Evolutionary conservation across 2,797 vertebrate species (phyloP), one percentile per base, ranked within the genome.

Genomic region (Chelon auratus): DNA sequence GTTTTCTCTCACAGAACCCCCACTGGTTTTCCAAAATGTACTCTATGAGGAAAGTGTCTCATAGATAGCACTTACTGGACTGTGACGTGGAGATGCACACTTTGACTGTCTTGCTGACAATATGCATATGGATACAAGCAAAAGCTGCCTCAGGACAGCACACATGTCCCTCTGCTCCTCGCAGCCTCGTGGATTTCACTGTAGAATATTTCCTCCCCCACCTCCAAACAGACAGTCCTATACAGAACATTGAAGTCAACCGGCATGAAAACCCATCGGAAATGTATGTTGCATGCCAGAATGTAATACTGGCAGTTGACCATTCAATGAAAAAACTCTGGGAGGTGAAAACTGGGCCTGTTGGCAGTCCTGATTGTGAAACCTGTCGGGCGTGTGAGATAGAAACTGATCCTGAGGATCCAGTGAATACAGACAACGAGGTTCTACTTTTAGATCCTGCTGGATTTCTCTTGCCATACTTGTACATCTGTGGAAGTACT

Each of bases 401-500:
- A 26, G 75, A 83, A 17, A 3, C 56, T 3, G 33, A 83, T 15
- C 86, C 90, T 0, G 63, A 59, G 0, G 90, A 91, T 0, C 60
- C 86, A 0, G 85, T 92, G 68, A 93, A 99, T 73, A 95, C 90
- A 0, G 95, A 98, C 72, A 96, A 95, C 0, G 15, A 94, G 70
- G 92, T 98, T 80, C 87, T 99, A 66, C 90, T 96, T 70, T 75
- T 97, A 83, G 98, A 98, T 72, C 89, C 82, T 4, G 52, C 26
- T 4, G 43, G 82, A 0, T 47, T 9, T 62, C 50, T 91, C 0
- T 2, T 62, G 20, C 84, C 90, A 0, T 94, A 93, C 64, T 82
- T 99, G 75, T 96, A 97, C 78, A 89, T 95, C 72, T 99, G 98
- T 48, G 96, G 98, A 52, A 96, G 95, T 0, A 94, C 95, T 8